Evolutionary conservation across 2,797 vertebrate species (phyloP), one percentile per base, ranked within the genome.

Genomic region (Sebastes trivittatus): DNA sequence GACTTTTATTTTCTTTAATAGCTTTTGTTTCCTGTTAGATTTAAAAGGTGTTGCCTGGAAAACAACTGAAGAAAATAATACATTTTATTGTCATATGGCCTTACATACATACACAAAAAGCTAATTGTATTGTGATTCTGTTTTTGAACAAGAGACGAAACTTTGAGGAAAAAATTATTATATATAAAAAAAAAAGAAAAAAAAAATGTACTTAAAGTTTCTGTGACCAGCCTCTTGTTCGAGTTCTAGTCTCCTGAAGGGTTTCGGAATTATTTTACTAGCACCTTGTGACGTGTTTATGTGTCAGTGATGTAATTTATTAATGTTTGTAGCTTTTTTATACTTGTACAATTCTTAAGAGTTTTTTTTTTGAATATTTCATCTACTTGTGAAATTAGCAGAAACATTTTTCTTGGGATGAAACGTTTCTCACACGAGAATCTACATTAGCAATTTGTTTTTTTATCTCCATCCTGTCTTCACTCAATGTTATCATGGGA

Each of bases 291-390:
- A 97, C 97, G 98, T 99, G 97, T 98, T 95, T 98, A 95, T 95
- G 98, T 99, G 97, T 99, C 98, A 95, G 98, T 99, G 95, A 98
- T 97, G 98, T 99, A 98, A 99, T 99, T 99, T 99, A 99, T 99
- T 99, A 98, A 99, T 99, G 98, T 99, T 99, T 99, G 98, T 99
- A 99, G 98, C 97, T 98, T 98, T 93, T 99, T 99, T 99, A 98
- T 99, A 99, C 98, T 97, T 99, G 97, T 99, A 98, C 96, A 98
- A 98, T 98, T 98, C 98, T 97, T 97, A 98, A 97, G 96, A 96
- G 95, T 94, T 97, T 98, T 89, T 93, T 64, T 64, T 98, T 97
- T 95, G 96, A 95, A 97, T 96, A 97, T 97, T 95, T 97, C 96
- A 97, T 96, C 94, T 88, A 95, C 95, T 96, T 93, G 95, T 95